Evolutionary conservation across 2,888 invertebrate genomes (phyloP).

Genomic region (Coenonympha arcania): DNA sequence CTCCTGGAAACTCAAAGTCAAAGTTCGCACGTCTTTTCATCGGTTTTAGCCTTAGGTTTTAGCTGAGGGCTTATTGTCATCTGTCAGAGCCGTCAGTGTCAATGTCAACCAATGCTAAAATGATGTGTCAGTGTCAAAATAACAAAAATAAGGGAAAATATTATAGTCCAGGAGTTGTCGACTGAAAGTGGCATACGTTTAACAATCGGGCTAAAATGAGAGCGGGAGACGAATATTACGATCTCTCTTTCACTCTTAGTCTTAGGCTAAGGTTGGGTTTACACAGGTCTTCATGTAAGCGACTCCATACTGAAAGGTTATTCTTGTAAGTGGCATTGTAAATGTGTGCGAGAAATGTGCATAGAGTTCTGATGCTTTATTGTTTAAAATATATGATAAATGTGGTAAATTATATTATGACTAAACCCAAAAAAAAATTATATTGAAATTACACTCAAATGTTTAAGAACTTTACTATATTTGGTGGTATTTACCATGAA

Average conservation of each 20-base stretch:
- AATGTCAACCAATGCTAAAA: no score
- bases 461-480: no score
- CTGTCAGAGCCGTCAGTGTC: no score
- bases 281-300: slow-evolving; percentile 21
- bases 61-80: no score
- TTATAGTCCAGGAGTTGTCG: slow-evolving; percentile 31
- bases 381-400: slow-evolving; percentile 12
- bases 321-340: slow-evolving; percentile 9
- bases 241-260: slow-evolving; percentile 36
- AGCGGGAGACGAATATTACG: slow-evolving; percentile 34
- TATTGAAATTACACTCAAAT: no score
- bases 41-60: no score
- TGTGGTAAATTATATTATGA: slow-evolving; percentile 9
- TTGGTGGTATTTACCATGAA: background rate
- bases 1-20: slow-evolving; percentile 26
- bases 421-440: no score
- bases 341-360: slow-evolving; percentile 6
- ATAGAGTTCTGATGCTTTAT: slow-evolving; percentile 11
- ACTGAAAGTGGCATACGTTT: slow-evolving; percentile 30
- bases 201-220: slow-evolving; percentile 36
- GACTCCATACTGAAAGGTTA: slow-evolving; percentile 4
- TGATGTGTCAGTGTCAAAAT: no score
- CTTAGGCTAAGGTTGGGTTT: slow-evolving; percentile 29
- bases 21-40: slow-evolving; percentile 1
- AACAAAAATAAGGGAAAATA: no score